Conservation (phyloP, 2,113 vertebrate genomes). For the Pithys albifrons region DNA sequence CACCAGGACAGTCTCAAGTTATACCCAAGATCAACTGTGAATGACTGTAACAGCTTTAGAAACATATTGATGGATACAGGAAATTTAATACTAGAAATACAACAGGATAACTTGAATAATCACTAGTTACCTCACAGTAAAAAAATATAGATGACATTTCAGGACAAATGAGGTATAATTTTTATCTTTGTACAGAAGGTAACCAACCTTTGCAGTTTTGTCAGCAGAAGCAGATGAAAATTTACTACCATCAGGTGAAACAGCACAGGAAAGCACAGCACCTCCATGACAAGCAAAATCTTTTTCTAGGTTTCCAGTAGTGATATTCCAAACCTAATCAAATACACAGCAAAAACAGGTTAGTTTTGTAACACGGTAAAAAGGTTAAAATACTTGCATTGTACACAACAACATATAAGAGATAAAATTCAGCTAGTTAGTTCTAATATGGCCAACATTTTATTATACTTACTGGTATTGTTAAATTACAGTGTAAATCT, state of each 20-base stretch:
- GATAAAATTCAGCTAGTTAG: not conserved
- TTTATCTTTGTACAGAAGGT: not conserved
- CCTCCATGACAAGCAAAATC: conserved; percentile 84
- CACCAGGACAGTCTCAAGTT: not conserved
- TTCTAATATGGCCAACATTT: not conserved
- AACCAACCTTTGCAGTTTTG: conserved; percentile 90
- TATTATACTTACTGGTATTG: not conserved
- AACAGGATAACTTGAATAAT: not conserved
- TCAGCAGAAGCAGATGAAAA: conserved; percentile 91
- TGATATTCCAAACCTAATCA: conserved; percentile 85
- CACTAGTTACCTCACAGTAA: not conserved
- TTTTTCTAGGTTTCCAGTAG: conserved; percentile 78
- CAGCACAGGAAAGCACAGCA: conserved; percentile 88
- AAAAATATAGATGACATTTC: not conserved
- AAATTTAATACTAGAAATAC: not conserved
- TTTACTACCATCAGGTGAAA: conserved; percentile 81
- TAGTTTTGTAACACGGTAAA: not conserved
- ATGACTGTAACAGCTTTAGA: not conserved
- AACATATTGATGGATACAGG: not conserved
- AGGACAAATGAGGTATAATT: not conserved
- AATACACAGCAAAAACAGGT: not conserved
- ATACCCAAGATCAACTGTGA: not conserved
- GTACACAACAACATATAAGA: not conserved
- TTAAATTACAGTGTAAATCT: not conserved
- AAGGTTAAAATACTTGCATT: not conserved